phyloP scores from a whole-genome alignment of 2,888 invertebrate species.

The Sepiola atlantica region DNA sequence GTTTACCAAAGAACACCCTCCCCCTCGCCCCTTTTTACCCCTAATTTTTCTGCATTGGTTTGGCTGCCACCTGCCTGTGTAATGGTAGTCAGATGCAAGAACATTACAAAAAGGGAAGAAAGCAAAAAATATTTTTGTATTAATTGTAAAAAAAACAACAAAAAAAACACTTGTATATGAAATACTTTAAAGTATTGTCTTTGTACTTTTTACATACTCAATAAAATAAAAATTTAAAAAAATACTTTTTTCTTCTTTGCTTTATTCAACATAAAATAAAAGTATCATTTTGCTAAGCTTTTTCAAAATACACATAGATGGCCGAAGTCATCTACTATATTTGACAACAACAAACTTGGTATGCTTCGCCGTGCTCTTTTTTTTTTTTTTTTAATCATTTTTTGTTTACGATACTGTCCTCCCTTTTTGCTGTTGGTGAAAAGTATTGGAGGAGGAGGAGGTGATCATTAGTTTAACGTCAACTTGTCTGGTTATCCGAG shows the following conservation, averaged over 20 bases:
- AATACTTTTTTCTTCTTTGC: not conserved
- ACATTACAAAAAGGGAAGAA: not conserved
- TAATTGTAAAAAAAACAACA: not conserved
- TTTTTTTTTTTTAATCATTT: too few species aligned
- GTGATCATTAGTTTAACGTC: too few species aligned
- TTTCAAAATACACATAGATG: not conserved
- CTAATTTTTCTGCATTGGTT: not conserved
- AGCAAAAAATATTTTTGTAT: slow-evolving; percentile 12
- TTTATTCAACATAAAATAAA: not conserved
- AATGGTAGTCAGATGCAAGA: not conserved
- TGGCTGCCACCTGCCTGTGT: slow-evolving; percentile 21
- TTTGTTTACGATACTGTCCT: too few species aligned
- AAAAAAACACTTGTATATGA: not conserved
- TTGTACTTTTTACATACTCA: slow-evolving; percentile 32
- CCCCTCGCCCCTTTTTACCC: too few species aligned
- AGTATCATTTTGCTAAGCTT: not conserved
- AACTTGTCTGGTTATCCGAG: too few species aligned
- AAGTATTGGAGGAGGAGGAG: too few species aligned
- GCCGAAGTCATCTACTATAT: not conserved
- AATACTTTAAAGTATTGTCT: slow-evolving; percentile 32
- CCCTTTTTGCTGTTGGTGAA: too few species aligned
- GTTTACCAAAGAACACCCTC: not conserved
- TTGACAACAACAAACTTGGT: too few species aligned
- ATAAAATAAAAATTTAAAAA: not conserved
- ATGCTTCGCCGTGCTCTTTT: too few species aligned